Evolutionary conservation across 2,888 invertebrate genomes (phyloP).

Genomic region (Rotaria sp.): DNA sequence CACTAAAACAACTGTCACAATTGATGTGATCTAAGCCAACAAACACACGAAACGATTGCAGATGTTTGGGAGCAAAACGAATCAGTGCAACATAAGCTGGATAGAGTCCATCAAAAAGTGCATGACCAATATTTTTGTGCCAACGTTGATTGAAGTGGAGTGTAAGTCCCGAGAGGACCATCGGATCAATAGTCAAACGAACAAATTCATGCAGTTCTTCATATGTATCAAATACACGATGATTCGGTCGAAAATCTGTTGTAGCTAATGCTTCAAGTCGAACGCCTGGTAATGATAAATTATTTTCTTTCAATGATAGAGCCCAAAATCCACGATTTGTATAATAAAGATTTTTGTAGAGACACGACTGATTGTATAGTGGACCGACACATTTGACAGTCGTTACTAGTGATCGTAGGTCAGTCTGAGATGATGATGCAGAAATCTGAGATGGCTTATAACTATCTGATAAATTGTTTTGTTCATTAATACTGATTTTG

Average conservation of each 20-base stretch:
- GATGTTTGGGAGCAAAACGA: not conserved
- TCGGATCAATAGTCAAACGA: not conserved
- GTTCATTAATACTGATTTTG: no score
- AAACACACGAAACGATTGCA: not conserved
- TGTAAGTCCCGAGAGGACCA: not conserved
- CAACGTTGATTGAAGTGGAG: not conserved
- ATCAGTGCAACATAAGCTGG: not conserved
- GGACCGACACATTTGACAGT: not conserved
- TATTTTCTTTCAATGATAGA: not conserved
- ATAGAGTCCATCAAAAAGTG: not conserved
- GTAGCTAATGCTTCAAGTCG: not conserved
- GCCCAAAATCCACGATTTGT: not conserved
- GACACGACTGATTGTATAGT: not conserved
- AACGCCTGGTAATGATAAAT: not conserved
- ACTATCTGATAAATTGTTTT: no score
- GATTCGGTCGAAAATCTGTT: not conserved
- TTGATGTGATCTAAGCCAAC: not conserved
- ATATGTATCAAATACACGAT: not conserved
- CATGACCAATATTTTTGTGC: not conserved
- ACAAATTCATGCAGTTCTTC: not conserved
- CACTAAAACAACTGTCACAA: not conserved
- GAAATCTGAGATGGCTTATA: no score
- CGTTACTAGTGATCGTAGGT: not conserved
- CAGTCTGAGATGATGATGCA: no score
- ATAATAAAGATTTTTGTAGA: not conserved